Conservation (phyloP, 2,113 vertebrate genomes). For the Crotalus helleri region DNA sequence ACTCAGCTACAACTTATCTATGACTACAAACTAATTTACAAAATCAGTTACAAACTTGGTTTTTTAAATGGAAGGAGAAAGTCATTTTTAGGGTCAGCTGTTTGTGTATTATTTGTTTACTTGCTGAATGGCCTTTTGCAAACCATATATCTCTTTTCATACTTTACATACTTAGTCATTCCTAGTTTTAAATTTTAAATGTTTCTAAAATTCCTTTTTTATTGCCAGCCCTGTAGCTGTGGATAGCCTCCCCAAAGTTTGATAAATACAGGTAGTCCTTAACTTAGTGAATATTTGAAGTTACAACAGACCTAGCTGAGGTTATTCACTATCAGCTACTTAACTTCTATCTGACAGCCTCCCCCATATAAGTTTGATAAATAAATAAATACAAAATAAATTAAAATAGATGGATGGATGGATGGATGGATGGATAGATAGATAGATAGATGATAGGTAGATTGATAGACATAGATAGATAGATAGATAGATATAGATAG, state of each 20-base stretch:
- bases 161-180: background rate
- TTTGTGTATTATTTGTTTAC: background rate
- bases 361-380: too few species aligned
- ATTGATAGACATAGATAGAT: too few species aligned
- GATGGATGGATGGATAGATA: too few species aligned
- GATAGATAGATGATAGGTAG: too few species aligned
- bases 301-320: background rate
- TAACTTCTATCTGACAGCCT: too few species aligned
- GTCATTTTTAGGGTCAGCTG: slow-evolving; percentile 4
- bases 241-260: background rate
- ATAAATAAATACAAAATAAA: too few species aligned
- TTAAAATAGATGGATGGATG: too few species aligned
- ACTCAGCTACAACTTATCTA: slow-evolving; percentile 9
- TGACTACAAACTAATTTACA: slow-evolving; percentile 37
- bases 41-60: background rate
- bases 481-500: too few species aligned
- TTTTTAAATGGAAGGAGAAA: slow-evolving; percentile 28
- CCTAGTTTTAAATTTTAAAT: background rate
- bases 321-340: background rate
- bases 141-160: background rate
- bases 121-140: background rate
- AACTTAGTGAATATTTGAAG: background rate
- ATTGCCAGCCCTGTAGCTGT: background rate
- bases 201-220: background rate
- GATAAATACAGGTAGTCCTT: background rate